Percentiles rank a stretch among this genome's conserved stretches.
Evolutionary conservation across 2,113 vertebrate genomes (phyloP).

Genomic region (Collichthys lucidus): DNA sequence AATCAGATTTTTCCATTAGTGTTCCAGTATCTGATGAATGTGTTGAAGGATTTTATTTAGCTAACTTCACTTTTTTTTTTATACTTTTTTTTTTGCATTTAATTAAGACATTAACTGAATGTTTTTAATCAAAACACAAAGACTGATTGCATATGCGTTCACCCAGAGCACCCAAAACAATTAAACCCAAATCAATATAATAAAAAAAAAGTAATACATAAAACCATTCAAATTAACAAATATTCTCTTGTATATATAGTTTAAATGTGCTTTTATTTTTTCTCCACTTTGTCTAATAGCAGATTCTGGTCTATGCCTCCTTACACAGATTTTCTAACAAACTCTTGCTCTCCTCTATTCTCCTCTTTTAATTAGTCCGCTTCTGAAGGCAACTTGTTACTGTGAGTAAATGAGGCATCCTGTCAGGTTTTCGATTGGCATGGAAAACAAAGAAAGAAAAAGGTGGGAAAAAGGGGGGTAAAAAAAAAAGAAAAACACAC

Average conservation of each 20-base stretch:
- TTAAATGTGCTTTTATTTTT: slow-evolving; percentile 85
- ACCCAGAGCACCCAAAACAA: slow-evolving; percentile 82
- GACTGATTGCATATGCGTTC: slow-evolving; percentile 86
- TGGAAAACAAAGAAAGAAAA: slow-evolving; percentile 34
- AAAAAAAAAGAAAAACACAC: slow-evolving; percentile 23
- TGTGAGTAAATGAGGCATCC: slow-evolving; percentile 39
- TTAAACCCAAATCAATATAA: slow-evolving; percentile 82
- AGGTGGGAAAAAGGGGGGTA: neutral
- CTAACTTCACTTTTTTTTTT: slow-evolving; percentile 17
- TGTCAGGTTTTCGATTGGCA: slow-evolving; percentile 58
- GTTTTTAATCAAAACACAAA: slow-evolving; percentile 82
- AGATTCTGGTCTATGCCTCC: slow-evolving; percentile 69
- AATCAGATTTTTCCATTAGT: slow-evolving; percentile 70
- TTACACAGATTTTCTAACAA: slow-evolving; percentile 43
- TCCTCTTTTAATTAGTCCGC: slow-evolving; percentile 39
- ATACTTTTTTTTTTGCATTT: slow-evolving; percentile 62
- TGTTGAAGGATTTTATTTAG: slow-evolving; percentile 51
- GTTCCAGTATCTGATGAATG: slow-evolving; percentile 71
- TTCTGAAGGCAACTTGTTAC: slow-evolving; percentile 62
- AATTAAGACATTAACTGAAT: slow-evolving; percentile 81
- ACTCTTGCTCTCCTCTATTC: slow-evolving; percentile 35
- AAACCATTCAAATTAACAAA: slow-evolving; percentile 84
- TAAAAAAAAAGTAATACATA: slow-evolving; percentile 74
- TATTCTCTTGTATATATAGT: slow-evolving; percentile 85
- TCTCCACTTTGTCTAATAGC: slow-evolving; percentile 59